phyloP scores from a whole-genome alignment of 1,140 invertebrate species.

The Odontomachus brunneus region DNA sequence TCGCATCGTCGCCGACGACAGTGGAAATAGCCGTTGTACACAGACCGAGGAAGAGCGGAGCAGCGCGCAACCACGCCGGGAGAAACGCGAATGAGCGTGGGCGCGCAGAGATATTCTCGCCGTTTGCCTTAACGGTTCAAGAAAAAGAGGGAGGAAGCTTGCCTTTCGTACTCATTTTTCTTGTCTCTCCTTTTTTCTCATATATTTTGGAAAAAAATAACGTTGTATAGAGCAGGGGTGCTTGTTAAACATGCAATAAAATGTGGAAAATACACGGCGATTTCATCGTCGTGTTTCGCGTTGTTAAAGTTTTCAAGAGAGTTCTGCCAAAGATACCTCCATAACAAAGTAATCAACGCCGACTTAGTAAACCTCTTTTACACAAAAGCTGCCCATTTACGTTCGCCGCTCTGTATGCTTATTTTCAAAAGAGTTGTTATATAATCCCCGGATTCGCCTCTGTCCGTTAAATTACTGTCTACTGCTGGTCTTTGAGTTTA shows the following conservation, averaged over 20 bases:
- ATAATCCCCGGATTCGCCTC: conserved; percentile 19
- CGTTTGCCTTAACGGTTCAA: not conserved
- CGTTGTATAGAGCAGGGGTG: too few relatives aligned
- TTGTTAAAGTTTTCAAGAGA: too few relatives aligned
- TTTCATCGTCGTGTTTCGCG: too few relatives aligned
- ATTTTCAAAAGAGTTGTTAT: conserved; percentile 39
- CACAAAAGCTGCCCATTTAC: conserved; percentile 12
- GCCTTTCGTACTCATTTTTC: not conserved
- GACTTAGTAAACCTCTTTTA: too few relatives aligned
- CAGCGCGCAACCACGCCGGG: conserved; percentile 15
- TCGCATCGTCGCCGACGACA: conserved; percentile 62
- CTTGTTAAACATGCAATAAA: too few relatives aligned
- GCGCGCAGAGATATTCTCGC: conserved; percentile 27
- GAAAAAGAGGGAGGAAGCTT: not conserved
- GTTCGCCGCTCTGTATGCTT: conserved; percentile 15
- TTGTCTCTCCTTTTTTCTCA: too few relatives aligned
- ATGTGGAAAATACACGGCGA: too few relatives aligned
- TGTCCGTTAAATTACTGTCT: conserved; percentile 31
- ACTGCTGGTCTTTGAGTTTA: conserved; percentile 4
- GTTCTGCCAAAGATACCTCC: too few relatives aligned
- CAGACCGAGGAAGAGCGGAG: conserved; percentile 12
- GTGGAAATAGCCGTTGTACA: conserved; percentile 68
- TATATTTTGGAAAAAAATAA: too few relatives aligned
- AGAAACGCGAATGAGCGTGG: conserved; percentile 51
- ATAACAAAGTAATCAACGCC: too few relatives aligned